Percentiles rank a stretch among this genome's conserved stretches.
Conservation (phyloP, 2,888 invertebrate species). For the Acrocyrtus sp. region DNA sequence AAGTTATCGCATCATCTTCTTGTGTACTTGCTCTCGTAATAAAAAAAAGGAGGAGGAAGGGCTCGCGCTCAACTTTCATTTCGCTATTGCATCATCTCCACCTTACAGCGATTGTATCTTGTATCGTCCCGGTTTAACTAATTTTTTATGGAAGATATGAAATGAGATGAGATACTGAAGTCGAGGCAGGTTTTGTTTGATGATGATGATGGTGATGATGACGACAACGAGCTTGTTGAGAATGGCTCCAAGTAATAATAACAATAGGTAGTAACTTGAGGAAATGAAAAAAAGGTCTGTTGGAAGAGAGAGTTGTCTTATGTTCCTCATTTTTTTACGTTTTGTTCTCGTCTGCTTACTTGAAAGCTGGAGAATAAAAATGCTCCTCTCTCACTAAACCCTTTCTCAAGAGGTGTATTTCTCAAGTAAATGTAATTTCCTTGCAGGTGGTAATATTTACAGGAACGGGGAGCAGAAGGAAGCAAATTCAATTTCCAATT, state of each 20-base stretch:
- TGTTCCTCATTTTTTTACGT: too few relatives aligned
- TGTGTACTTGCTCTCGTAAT: background rate
- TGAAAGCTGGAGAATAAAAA: too few relatives aligned
- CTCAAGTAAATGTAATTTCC: too few relatives aligned
- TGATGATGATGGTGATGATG: background rate
- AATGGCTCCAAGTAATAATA: constrained; percentile 5
- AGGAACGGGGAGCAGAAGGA: too few relatives aligned
- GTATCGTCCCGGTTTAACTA: background rate
- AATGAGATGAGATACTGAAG: background rate
- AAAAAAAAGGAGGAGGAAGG: background rate
- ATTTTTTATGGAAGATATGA: background rate
- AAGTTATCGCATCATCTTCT: too few relatives aligned
- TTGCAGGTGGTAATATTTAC: background rate
- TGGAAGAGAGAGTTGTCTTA: too few relatives aligned
- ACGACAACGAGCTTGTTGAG: background rate
- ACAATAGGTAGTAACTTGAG: background rate
- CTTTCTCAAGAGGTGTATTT: too few relatives aligned
- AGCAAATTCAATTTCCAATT: too few relatives aligned
- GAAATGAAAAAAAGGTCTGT: too few relatives aligned
- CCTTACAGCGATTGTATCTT: background rate
- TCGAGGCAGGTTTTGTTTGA: too few relatives aligned
- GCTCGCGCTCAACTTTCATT: background rate
- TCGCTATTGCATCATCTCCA: background rate
- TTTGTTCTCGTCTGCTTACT: too few relatives aligned
- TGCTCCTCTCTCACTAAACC: too few relatives aligned